Conservation (phyloP, 30 jellyfish, hydroid and myxozoan genomes). For the Turritopsis rubra region DNA sequence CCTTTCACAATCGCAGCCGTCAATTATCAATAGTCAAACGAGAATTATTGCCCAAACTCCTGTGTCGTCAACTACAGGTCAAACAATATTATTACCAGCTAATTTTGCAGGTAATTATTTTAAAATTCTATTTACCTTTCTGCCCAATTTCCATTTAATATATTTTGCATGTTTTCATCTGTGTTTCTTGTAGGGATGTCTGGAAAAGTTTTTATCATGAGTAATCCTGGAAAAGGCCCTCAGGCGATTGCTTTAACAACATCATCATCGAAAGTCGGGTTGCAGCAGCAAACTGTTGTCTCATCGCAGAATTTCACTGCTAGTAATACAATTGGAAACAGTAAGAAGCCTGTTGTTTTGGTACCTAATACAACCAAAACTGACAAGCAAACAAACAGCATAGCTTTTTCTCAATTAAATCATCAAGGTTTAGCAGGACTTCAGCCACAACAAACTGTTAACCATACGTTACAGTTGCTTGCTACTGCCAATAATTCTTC, state of each 20-base stretch:
- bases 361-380: constrained; percentile 2
- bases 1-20: constrained; percentile 4
- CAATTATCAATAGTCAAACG: neutral
- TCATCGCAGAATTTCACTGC: neutral
- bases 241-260: constrained; percentile 23
- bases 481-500: neutral
- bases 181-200: constrained; percentile 24
- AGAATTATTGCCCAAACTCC: neutral
- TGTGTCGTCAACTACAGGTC: constrained; percentile 15
- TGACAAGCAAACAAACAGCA: neutral
- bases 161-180: neutral
- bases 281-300: constrained; percentile 8
- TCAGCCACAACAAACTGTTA: constrained; percentile 3
- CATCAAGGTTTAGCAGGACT: neutral
- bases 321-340: neutral
- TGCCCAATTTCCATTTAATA: neutral
- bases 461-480: constrained; percentile 1
- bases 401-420: neutral
- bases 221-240: constrained; percentile 16
- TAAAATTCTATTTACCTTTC: neutral
- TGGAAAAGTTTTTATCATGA: constrained; percentile 37
- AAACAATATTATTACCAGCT: constrained; percentile 29
- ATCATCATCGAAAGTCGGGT: neutral
- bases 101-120: constrained; percentile 30
- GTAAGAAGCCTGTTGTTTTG: neutral